Evolutionary conservation across 2,113 vertebrate species (phyloP).

Genomic region (Mustela lutreola): DNA sequence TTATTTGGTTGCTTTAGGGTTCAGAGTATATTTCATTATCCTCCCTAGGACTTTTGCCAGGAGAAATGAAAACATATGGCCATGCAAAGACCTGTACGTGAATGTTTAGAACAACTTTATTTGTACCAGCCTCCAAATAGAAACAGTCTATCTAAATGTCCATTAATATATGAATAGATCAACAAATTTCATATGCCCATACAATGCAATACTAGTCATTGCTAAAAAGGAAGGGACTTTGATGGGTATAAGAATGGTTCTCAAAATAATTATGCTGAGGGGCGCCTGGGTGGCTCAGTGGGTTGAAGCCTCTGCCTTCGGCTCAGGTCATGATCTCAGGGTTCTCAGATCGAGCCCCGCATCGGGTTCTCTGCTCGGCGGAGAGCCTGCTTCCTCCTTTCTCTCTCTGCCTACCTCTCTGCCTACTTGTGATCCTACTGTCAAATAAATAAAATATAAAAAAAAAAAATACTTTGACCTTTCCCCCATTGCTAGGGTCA

Average conservation of each 20-base stretch:
- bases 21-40: background rate
- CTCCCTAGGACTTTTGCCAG: background rate
- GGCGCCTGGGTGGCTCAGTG: too few species aligned
- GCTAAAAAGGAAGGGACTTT: background rate
- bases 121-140: background rate
- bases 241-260: background rate
- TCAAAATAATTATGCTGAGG: background rate
- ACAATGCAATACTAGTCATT: background rate
- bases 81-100: background rate
- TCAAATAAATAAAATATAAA: too few species aligned
- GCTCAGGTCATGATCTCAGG: too few species aligned
- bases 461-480: background rate
- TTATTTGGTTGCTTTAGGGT: background rate
- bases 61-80: background rate
- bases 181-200: background rate
- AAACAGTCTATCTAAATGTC: background rate
- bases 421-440: too few species aligned
- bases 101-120: background rate
- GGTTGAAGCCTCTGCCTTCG: too few species aligned
- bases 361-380: too few species aligned
- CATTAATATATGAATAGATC: background rate
- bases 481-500: background rate
- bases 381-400: too few species aligned
- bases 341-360: too few species aligned
- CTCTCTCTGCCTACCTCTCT: too few species aligned